These are phyloP conservation scores for Myopa testacea DNA, from an alignment of 2,888 invertebrate genomes.

Conservation along the genomic window DNA sequence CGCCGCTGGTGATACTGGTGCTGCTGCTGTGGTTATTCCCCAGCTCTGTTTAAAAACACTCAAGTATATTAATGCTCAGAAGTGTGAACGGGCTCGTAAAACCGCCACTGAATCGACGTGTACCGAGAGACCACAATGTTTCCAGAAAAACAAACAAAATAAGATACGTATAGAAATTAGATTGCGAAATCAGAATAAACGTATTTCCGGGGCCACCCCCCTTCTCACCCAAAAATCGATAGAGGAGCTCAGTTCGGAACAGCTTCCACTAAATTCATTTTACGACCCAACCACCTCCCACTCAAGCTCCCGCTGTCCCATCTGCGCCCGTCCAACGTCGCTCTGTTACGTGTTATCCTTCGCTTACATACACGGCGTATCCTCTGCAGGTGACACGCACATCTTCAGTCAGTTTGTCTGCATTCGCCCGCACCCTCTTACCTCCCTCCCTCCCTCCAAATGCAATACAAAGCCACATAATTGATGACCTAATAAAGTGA, in stretches of 20 bases:
- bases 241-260: background rate
- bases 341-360: background rate
- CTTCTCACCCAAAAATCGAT: background rate
- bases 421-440: background rate
- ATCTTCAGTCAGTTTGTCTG: background rate
- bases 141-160: background rate
- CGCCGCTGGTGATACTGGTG: background rate
- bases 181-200: background rate
- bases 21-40: background rate
- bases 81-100: background rate
- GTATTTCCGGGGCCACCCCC: background rate
- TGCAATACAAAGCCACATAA: conserved; percentile 38
- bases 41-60: conserved; percentile 12
- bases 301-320: background rate
- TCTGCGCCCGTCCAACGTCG: conserved; percentile 32
- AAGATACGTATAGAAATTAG: background rate
- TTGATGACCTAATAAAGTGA: conserved; percentile 45
- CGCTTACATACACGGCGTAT: background rate
- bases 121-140: background rate
- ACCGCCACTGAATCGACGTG: no score
- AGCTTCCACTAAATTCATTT: background rate
- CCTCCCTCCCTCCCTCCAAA: background rate
- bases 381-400: conserved; percentile 12
- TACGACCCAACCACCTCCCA: background rate
- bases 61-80: conserved; percentile 26